Percentiles rank a stretch among this genome's conserved stretches.
Conservation (phyloP, 2,797 vertebrate species). For the Phylloscopus collybita region DNA sequence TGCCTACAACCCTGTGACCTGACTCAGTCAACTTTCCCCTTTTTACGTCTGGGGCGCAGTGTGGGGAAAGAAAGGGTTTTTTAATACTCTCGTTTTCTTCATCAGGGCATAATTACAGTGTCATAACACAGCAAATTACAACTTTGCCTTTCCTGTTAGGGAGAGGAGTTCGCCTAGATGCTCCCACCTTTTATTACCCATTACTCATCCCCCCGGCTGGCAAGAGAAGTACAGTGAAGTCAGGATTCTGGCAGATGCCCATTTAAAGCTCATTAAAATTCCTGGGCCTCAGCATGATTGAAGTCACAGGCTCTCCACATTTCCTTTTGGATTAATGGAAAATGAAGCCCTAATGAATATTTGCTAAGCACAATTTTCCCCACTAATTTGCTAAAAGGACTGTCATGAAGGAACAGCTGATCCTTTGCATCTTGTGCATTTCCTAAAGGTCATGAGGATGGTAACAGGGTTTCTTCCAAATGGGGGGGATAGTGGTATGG, state of each 20-base stretch:
- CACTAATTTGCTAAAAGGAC: slow-evolving; percentile 73
- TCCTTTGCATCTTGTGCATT: slow-evolving; percentile 52
- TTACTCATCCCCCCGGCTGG: slow-evolving; percentile 70
- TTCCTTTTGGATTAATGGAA: slow-evolving; percentile 77
- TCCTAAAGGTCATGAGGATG: slow-evolving; percentile 53
- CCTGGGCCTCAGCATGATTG: slow-evolving; percentile 72
- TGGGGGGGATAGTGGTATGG: not conserved
- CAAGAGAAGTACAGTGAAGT: slow-evolving; percentile 66
- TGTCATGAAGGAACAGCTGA: slow-evolving; percentile 64
- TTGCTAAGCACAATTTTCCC: slow-evolving; percentile 73
- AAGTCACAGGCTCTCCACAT: slow-evolving; percentile 71
- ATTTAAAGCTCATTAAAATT: slow-evolving; percentile 81
- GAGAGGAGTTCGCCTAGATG: slow-evolving; percentile 50
- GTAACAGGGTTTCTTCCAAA: slow-evolving; percentile 40
- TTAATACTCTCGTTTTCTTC: slow-evolving; percentile 47
- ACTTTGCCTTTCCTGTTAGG: slow-evolving; percentile 69
- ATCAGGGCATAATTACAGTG: slow-evolving; percentile 66
- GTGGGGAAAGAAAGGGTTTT: not conserved
- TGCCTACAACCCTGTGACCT: not conserved
- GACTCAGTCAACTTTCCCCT: not conserved
- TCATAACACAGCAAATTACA: slow-evolving; percentile 72
- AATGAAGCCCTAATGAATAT: slow-evolving; percentile 77
- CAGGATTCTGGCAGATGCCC: slow-evolving; percentile 76
- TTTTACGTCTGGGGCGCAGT: not conserved
- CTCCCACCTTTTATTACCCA: slow-evolving; percentile 72